phyloP scores from a whole-genome alignment of 2,797 vertebrate species.

The Halcyon smyrnensis region DNA sequence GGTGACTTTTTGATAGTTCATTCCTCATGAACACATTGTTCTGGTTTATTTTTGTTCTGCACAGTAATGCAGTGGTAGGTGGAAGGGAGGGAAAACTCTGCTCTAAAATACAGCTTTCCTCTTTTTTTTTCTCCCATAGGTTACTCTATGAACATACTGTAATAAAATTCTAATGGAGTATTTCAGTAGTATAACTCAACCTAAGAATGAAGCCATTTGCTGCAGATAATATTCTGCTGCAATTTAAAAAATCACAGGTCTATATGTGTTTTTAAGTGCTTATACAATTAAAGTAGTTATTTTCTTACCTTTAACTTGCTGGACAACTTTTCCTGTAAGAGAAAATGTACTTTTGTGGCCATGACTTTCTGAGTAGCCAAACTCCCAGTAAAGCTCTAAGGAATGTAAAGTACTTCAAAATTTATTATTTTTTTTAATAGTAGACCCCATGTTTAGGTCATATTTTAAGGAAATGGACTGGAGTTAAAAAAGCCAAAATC shows the following conservation, averaged over 20 bases:
- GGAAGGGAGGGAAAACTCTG: neutral
- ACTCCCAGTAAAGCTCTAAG: neutral
- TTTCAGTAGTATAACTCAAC: neutral
- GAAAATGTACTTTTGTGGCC: neutral
- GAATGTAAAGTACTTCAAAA: neutral
- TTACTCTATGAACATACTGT: neutral
- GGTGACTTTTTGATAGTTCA: neutral
- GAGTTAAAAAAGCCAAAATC: neutral
- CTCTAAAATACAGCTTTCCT: neutral
- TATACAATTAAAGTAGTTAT: neutral
- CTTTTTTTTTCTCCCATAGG: neutral
- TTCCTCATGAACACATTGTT: neutral
- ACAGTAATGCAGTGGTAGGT: neutral
- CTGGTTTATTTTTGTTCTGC: constrained; percentile 13
- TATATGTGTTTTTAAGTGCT: neutral
- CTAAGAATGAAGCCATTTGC: neutral
- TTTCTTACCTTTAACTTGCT: neutral
- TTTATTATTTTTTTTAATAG: neutral
- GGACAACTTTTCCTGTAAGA: neutral
- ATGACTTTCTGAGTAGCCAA: neutral
- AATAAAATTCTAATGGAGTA: neutral
- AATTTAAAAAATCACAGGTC: neutral
- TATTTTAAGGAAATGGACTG: neutral
- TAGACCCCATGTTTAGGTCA: neutral
- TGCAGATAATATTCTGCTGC: neutral